Evolutionary conservation across 2,113 vertebrate genomes (phyloP), one percentile per base, ranked within the genome.

Genomic region (Pomatostomus ruficeps): DNA sequence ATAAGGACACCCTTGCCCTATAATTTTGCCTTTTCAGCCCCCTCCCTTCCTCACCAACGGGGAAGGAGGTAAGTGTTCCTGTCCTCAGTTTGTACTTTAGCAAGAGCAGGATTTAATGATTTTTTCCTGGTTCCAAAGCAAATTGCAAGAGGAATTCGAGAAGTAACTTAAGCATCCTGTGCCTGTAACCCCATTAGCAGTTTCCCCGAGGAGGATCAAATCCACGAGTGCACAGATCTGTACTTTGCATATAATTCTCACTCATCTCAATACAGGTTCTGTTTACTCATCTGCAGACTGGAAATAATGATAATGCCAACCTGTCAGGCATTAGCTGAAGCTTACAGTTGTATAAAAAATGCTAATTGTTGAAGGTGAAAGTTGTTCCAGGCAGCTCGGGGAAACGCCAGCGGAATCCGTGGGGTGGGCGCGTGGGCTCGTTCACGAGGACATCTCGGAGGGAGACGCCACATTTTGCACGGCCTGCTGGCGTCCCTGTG

Each of bases 281-380:
- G 70, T 95, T 95, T 89, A 88, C 77, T 71, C 62, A 76, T 79
- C 89, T 85, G 74, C 89, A 77, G 77, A 58, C 87, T 94, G 93
- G 87, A 81, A 95, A 52, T 67, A 76, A 93, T 25, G 80, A 80
- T 92, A 79, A 90, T 88, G 79, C 94, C 92, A 78, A 63, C 77
- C 74, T 92, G 84, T 11, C 84, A 58, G 91, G 91, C 70, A 45
- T 77, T 81, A 82, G 74, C 89, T 85, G 93, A 46, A 89, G 84
- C 73, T 85, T 45, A 61, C 52, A 86, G 76, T 75, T 59, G 40
- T 87, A 59, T 85, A 59, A 59, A 93, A 96, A 89, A 78, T 91
- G 93, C 87, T 88, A 80, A 82, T 85, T 73, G 91, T 62, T 25
- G 49, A n/a, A 73, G 88, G 91, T 52, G 81, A 90, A 74, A 88